A percentile compares a stretch with the other conserved stretches of the same genome.
These are phyloP conservation scores for Alca torda DNA, from an alignment of 2,797 vertebrate genomes.

Conservation along the genomic window DNA sequence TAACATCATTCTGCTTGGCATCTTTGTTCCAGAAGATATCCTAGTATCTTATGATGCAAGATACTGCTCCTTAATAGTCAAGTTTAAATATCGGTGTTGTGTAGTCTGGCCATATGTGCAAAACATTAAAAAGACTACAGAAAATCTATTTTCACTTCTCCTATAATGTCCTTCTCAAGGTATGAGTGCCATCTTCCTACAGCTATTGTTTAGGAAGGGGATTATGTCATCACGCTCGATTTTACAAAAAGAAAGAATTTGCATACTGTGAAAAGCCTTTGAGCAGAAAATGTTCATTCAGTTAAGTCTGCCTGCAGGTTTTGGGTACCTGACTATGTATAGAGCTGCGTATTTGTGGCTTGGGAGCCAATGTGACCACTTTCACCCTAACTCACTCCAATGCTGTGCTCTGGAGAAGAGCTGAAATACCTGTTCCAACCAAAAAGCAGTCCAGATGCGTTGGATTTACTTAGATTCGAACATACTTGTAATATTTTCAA, in stretches of 20 bases:
- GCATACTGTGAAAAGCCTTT: background rate
- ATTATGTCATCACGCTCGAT: background rate
- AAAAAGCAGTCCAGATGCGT: background rate
- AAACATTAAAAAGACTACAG: background rate
- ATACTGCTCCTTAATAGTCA: background rate
- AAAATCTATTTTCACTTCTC: background rate
- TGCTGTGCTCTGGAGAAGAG: background rate
- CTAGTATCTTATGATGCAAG: background rate
- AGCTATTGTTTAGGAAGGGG: background rate
- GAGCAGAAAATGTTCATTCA: background rate
- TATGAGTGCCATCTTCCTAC: background rate
- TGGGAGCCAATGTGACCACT: background rate
- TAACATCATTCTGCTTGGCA: background rate
- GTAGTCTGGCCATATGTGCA: accelerated
- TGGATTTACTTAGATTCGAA: conserved; percentile 51
- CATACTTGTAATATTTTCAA: conserved; percentile 39
- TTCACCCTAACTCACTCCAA: background rate
- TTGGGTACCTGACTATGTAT: background rate
- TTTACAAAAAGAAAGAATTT: background rate
- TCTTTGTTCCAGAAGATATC: background rate
- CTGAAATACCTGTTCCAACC: background rate
- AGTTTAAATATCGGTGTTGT: background rate
- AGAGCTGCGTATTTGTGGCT: background rate
- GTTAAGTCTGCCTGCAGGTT: background rate
- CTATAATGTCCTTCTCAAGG: background rate